Percentiles rank a stretch among this genome's conserved stretches.
Evolutionary conservation across 2,888 invertebrate genomes (phyloP).

Genomic region (Heliconius aoede): DNA sequence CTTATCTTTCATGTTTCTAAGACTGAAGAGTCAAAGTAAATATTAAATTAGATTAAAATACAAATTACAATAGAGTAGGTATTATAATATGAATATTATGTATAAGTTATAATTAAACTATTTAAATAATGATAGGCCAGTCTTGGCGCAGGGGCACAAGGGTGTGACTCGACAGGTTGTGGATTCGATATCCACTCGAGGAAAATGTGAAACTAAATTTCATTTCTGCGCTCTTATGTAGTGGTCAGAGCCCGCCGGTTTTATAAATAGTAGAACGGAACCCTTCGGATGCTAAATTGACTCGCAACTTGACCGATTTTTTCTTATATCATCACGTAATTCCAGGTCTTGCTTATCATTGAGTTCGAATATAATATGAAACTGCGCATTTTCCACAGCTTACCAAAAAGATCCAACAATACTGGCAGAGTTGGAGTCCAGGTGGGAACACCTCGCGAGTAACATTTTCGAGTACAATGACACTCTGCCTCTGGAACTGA

Average conservation of each 20-base stretch:
- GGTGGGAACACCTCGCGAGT: constrained; percentile 85
- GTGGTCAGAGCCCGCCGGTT: no score
- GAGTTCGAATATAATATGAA: background rate
- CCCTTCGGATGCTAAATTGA: no score
- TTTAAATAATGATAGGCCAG: background rate
- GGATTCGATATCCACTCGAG: no score
- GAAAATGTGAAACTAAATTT: no score
- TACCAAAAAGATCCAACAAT: constrained; percentile 69
- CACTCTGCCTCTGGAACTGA: constrained; percentile 76
- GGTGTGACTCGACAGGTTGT: no score
- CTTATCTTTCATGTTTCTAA: constrained; percentile 1
- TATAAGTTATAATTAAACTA: background rate
- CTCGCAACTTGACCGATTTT: no score
- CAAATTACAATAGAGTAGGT: background rate
- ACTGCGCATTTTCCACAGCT: constrained; percentile 50
- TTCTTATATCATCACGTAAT: no score
- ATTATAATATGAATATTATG: background rate
- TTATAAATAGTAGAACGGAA: no score
- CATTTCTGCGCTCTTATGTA: no score
- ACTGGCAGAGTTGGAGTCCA: constrained; percentile 79
- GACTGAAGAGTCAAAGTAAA: background rate
- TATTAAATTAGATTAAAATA: background rate
- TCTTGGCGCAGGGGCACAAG: no score
- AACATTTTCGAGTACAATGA: constrained; percentile 85
- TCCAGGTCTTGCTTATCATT: no score